Evolutionary conservation across 2,888 invertebrate species (phyloP), one percentile per base, ranked within the genome.

Genomic region (Drosophila cognata): DNA sequence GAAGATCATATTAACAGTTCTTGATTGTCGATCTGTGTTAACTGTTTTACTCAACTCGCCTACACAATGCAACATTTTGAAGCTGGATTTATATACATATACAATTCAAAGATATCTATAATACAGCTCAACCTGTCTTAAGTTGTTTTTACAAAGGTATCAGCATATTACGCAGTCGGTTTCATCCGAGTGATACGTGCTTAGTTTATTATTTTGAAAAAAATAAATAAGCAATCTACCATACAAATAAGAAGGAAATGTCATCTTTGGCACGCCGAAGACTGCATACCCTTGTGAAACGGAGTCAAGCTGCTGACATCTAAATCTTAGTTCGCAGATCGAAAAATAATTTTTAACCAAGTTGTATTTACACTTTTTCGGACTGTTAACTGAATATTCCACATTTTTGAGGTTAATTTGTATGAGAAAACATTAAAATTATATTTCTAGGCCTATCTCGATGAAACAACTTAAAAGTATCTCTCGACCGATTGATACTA

Each of bases 251-350:
- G 8, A 46, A 25, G 8, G 16, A 4, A 2, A 4, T 2, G 11
- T 4, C 4, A 4, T 1, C 0, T 25, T 25, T 25, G 25, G 25
- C 46, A 46, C 46, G 25, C 25, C 46, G 46, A 16, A 8, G 1
- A 25, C 16, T 4, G 8, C 1, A 46, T 16, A 8, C 46, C 16
- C 46, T 25, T 43, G n/a, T 1, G 8, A 7, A 25, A 16, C 2
- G 4, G 16, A 16, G 0, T 4, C 0, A 16, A 16, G 16, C 7
- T 21, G 21, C 46, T 16, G 2, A 46, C 21, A 46, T 2, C 21
- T 4, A 21, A 21, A 2, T 46, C 16, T 2, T 8, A 8, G 5
- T 35, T 8, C 0, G 38, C 0, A 38, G 4, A 18, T 8, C 2
- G 0, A 18, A 4, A 7, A 16, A 1, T 21, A 16, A 18, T 41